Conservation (phyloP, 2,113 vertebrate genomes). For the Dipodomys ordii region DNA sequence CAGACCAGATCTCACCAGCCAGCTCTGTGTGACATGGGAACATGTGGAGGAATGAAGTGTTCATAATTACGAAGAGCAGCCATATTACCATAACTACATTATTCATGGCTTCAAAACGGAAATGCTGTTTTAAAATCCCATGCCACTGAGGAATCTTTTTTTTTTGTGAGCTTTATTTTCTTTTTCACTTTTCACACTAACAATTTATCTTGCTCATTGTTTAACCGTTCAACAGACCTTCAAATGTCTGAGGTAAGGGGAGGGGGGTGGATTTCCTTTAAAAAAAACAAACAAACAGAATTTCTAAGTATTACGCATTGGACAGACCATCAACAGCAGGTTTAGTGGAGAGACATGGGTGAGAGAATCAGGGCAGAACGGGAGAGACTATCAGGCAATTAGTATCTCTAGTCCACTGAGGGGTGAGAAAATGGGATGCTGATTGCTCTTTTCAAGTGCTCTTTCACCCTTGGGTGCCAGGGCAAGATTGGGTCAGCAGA, state of each 20-base stretch:
- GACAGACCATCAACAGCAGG: slow-evolving; percentile 58
- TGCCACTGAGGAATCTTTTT: slow-evolving; percentile 28
- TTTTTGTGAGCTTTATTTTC: neutral
- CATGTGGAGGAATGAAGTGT: slow-evolving; percentile 83
- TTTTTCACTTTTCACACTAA: slow-evolving; percentile 72
- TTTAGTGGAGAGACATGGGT: slow-evolving; percentile 54
- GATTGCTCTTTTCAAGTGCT: slow-evolving; percentile 70
- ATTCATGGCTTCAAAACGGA: slow-evolving; percentile 82
- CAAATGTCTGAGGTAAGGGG: slow-evolving; percentile 26
- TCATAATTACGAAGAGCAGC: slow-evolving; percentile 80
- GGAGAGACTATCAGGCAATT: slow-evolving; percentile 61
- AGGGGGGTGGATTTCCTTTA: neutral
- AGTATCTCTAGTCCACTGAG: slow-evolving; percentile 24
- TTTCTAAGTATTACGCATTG: slow-evolving; percentile 55
- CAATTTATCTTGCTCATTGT: slow-evolving; percentile 74
- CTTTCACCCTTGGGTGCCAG: slow-evolving; percentile 57
- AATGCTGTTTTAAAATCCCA: slow-evolving; percentile 74
- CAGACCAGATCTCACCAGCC: slow-evolving; percentile 78
- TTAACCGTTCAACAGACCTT: slow-evolving; percentile 67
- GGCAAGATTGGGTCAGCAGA: slow-evolving; percentile 68
- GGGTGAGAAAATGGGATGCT: slow-evolving; percentile 58
- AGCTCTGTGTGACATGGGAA: slow-evolving; percentile 82
- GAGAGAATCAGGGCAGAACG: neutral
- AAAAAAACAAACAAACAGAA: neutral
- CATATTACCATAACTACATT: slow-evolving; percentile 84